Base-by-base conservation (phyloP, 2,797 vertebrate genomes). In the Pachyuromys duprasi region DNA sequence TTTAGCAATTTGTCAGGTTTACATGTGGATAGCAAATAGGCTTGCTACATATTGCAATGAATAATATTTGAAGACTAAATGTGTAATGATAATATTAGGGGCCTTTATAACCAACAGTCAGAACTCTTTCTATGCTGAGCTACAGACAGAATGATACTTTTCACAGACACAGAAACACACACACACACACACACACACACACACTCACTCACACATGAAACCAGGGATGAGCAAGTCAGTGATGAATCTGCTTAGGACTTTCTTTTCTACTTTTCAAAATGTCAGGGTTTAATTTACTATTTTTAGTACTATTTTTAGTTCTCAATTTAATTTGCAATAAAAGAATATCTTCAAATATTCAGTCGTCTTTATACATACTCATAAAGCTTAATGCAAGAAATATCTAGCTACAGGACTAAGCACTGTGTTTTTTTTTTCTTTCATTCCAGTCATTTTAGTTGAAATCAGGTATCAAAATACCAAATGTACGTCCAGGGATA, bases 401-500 rank as follows among this genome's bases (percentile, higher is more conserved):
- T 79, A 62, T 13, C 12, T 55, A 76, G 7, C 36, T 55, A 17
- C 45, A 26, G 14, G n/a, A 82, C 78, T 33, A 8, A 94, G 7
- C 8, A 42, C 31, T 63, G 33, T 13, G 2, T 45, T n/a, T 72
- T 89, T 49, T 11, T 49, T 49, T 49, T 49, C 1, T 49, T 86
- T 33, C 17, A 72, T 84, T 87, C 6, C 24, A 79, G 9, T 49
- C 4, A 55, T 84, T 97, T 94, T 80, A 90, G 74, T 90, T 96
- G 74, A 94, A 93, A 57, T 84, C 65, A 78, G 95, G 36, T 63
- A 72, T 74, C 75, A 55, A 92, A 94, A 83, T 72, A 93, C 69
- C 11, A 78, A 75, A 18, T 57, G 45, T 2, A 1, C 8, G 45
- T 17, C 4, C 63, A 22, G 24, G 17, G 62, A 67, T 33, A 39